Evolutionary conservation across 2,888 invertebrate species (phyloP).

Genomic region (Drosophila pseudotakahashii): DNA sequence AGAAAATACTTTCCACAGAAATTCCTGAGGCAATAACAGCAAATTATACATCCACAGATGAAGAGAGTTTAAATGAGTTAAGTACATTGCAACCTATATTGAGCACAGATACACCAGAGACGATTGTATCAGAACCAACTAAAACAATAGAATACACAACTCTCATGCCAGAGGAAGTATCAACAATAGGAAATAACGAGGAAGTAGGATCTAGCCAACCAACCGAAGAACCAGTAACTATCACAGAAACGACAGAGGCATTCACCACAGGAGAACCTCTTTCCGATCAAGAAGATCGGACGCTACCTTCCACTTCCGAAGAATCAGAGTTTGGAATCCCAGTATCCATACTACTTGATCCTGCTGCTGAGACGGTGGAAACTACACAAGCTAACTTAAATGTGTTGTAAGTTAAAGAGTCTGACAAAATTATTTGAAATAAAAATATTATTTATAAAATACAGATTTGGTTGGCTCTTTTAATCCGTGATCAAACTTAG

Average conservation of each 20-base stretch:
- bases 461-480: too few species aligned
- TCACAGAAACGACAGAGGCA: not conserved
- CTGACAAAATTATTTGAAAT: constrained; percentile 3
- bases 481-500: too few species aligned
- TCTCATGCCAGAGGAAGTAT: not conserved
- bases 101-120: not conserved
- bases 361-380: not conserved
- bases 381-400: constrained; percentile 9
- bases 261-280: not conserved
- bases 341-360: constrained; percentile 1
- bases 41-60: too few species aligned
- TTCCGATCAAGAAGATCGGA: not conserved
- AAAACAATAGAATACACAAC: not conserved
- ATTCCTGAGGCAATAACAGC: not conserved
- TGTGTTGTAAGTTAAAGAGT: not conserved
- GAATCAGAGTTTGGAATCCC: constrained; percentile 6
- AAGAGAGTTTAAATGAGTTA: not conserved
- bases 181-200: not conserved
- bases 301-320: not conserved
- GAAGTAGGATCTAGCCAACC: not conserved
- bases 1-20: not conserved
- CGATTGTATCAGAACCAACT: not conserved
- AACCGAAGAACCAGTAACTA: constrained; percentile 4
- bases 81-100: not conserved
- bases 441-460: not conserved